Base-by-base conservation (phyloP, 2,113 vertebrate species). In the Clarias magur region DNA sequence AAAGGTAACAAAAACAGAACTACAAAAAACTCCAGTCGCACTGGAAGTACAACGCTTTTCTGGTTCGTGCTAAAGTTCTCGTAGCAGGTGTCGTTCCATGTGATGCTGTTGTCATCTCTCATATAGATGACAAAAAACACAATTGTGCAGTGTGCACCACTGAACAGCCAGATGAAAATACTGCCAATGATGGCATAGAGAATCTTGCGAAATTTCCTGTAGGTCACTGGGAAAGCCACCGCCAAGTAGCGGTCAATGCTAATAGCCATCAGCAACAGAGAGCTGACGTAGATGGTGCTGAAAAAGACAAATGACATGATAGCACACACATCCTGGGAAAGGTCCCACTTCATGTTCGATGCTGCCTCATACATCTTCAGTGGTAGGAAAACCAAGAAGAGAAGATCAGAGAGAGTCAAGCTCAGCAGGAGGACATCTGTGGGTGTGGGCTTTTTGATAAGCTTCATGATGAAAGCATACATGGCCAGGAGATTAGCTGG, bases 211-310 rank as follows among this genome's bases (percentile, higher is more conserved):
- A 86, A 73, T 4, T 92, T 83, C 84, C 93, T 93, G 92, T 94
- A 95, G 19, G 30, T 88, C 81, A 95, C 90, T 0, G 96, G 95
- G 68, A 93, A 96, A 1, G 92, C 94, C 13, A 95, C 94, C 0
- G 93, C 93, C 38, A 96, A 88, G 62, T 95, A 96, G 25, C 96
- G 93, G 78, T 96, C 94, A 0, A 95, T 86, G 23, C 95, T 95
- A 80, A 96, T 91, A 0, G 93, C 94, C 0, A 93, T 95, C 83
- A 96, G 91, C 62, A 96, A 92, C 75, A 95, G 91, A 0, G 94
- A 93, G 91, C 95, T 96, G 88, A 94, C 91, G 85, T 96, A 96
- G 90, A 96, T 95, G 90, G 94, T 95, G 88, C 93, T 94, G 90
- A 93, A 96, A 87, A 95, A 96, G 81, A 92, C 88, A 13, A 94